A percentile compares a stretch with the other conserved stretches of the same genome.
phyloP scores from a whole-genome alignment of 2,797 vertebrate genomes.

The Hypotaenidia philippensis region DNA sequence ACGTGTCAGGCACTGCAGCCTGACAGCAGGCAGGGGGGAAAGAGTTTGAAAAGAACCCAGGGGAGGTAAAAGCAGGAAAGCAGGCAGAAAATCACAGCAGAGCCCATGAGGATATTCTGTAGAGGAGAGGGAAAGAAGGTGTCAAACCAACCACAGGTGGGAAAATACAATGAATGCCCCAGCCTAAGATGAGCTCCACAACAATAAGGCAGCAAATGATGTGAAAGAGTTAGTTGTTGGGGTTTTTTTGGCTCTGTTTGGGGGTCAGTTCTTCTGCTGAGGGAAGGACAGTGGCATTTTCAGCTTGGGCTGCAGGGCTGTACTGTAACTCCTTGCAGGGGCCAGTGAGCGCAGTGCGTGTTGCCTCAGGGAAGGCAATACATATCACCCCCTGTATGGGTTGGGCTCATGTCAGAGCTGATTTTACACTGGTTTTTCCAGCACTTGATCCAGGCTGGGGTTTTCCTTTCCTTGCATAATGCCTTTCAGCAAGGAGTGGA shows the following conservation, averaged over 20 bases:
- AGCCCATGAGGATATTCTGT: neutral
- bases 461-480: slow-evolving; percentile 34
- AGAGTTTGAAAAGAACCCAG: neutral
- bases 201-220: neutral
- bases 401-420: neutral
- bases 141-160: neutral
- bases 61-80: neutral
- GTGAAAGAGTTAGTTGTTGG: neutral
- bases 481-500: neutral
- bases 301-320: neutral
- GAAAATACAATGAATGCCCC: neutral
- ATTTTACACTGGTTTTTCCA: slow-evolving; percentile 29
- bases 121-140: neutral
- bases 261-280: neutral
- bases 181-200: neutral
- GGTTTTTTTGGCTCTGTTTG: neutral
- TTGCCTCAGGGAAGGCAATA: neutral
- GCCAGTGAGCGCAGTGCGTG: neutral
- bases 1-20: neutral
- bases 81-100: neutral
- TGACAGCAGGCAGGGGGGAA: neutral
- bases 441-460: neutral
- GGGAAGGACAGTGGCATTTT: neutral
- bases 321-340: neutral
- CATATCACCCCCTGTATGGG: neutral